Base-by-base conservation (phyloP, 2,888 invertebrate species). In the Andrena fulva region DNA sequence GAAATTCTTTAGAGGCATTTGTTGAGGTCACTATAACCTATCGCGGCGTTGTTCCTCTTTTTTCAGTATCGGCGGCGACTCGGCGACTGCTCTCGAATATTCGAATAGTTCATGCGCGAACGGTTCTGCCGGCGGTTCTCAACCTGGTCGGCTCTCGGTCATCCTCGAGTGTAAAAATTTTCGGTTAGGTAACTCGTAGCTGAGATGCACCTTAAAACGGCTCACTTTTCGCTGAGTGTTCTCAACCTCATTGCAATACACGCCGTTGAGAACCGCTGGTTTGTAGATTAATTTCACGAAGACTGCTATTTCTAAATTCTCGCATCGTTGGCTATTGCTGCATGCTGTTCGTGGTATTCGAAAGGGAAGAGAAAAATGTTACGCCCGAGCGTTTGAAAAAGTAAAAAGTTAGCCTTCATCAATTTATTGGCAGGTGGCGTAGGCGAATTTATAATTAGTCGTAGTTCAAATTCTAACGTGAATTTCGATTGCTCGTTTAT, bases 31-130 rank as follows among this genome's bases (percentile, higher is more conserved):
- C 48, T 74, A 50, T 24, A 48, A 48, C 2, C 20, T 42, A n/a
- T 56, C 66, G 50, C n/a, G 66, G 62, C 48, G 62, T 74, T 74
- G 77, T 68, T 68, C 52, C 78, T 62, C 29, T 62, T 27, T 69
- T 69, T 69, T 60, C 31, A 48, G 24, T 12, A 33, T n/a, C n/a
- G 27, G 64, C 50, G 20, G 6, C 12, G 62, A 29, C 29, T 35
- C 29, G 10, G n/a, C 5, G n/a, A 24, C 8, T 35, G 42, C 5
- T 42, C 71, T 70, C 27, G 69, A 2, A 12, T 35, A 56, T 42
- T 48, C 60, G 70, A 48, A 60, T 12, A 3, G 42, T 42, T 56
- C 24, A 10, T 42, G 31, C 12, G 50, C 20, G 35, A 52, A 42
- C n/a, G 24, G 24, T 63, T 63, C 42, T 0, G 10, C 48, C 70